phyloP scores from a whole-genome alignment of 2,888 invertebrate species.

The Platycheirus rosarum region DNA sequence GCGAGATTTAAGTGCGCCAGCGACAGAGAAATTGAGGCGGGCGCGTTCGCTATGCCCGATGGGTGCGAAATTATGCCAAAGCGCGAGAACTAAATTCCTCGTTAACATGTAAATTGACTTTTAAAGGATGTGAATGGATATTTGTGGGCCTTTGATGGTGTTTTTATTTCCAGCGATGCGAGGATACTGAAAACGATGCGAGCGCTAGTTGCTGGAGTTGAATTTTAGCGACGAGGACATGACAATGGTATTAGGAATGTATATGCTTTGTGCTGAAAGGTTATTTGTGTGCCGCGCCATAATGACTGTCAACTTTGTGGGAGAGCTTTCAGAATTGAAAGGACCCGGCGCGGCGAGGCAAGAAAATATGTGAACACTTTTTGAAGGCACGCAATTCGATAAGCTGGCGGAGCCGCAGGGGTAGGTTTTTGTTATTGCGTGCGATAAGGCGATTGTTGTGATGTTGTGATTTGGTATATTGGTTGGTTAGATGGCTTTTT shows the following conservation, averaged over 20 bases:
- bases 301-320: conserved; percentile 19
- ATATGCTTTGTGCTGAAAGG: conserved; percentile 13
- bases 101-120: conserved; percentile 76
- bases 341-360: neutral
- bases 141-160: conserved; percentile 66
- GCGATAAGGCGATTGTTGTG: conserved; percentile 31
- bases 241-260: neutral
- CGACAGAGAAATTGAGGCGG: neutral
- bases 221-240: conserved; percentile 1
- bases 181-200: neutral
- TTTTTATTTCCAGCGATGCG: conserved; percentile 18
- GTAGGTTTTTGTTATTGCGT: conserved; percentile 8
- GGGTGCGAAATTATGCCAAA: conserved; percentile 71
- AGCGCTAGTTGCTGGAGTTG: conserved; percentile 3
- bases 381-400: conserved; percentile 31
- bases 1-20: conserved; percentile 61
- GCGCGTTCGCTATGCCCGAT: conserved; percentile 53
- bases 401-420: conserved; percentile 4
- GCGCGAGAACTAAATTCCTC: conserved; percentile 75
- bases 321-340: conserved; percentile 19
- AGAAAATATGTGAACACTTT: conserved; percentile 24
- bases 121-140: conserved; percentile 67
- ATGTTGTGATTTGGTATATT: conserved; percentile 22
- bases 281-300: conserved; percentile 19
- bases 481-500: conserved; percentile 4